Evolutionary conservation across 2,797 vertebrate genomes (phyloP).

Genomic region (Phrynocephalus vlangalii): DNA sequence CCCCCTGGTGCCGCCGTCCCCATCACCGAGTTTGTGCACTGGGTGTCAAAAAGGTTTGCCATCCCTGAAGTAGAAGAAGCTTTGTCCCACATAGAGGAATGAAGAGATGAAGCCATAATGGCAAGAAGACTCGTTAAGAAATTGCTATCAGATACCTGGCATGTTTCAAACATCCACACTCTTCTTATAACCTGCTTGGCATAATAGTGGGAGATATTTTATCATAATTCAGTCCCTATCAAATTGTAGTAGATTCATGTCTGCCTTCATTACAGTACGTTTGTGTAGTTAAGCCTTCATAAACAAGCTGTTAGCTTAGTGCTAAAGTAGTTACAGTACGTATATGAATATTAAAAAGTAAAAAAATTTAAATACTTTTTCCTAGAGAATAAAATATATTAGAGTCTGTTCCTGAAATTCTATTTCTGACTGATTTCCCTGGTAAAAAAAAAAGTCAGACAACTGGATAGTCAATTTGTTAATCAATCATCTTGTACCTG

Average conservation of each 20-base stretch:
- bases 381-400: background rate
- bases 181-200: background rate
- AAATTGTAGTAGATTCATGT: background rate
- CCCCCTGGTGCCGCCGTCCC: no score
- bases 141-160: background rate
- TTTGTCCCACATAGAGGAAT: background rate
- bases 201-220: background rate
- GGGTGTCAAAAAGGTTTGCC: no score
- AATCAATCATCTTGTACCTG: background rate
- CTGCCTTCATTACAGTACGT: background rate
- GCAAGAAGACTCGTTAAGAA: background rate
- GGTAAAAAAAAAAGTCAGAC: background rate
- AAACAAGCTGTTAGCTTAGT: constrained; percentile 3
- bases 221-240: background rate
- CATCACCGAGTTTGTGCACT: no score
- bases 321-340: background rate
- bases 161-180: background rate
- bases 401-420: background rate
- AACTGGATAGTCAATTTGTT: background rate
- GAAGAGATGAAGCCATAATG: background rate
- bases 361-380: background rate
- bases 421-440: background rate
- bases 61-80: no score
- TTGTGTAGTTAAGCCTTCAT: background rate
- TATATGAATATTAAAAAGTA: background rate